phyloP scores from a whole-genome alignment of 2,113 vertebrate genomes.

The Bucco capensis region DNA sequence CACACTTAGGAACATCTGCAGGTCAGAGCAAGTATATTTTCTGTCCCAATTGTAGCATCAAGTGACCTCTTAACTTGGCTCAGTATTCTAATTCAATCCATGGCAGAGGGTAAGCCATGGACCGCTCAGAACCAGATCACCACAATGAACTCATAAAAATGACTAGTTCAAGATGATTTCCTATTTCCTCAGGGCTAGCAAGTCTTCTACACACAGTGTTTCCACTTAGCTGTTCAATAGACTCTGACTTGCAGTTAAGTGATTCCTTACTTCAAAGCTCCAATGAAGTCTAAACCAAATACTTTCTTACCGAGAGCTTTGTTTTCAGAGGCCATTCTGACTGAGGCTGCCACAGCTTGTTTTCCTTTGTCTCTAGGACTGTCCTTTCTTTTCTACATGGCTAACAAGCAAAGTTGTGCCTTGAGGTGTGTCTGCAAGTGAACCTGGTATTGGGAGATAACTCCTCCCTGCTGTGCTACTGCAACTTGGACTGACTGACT shows the following conservation, averaged over 20 bases:
- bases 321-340: neutral
- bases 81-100: neutral
- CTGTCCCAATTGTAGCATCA: neutral
- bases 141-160: neutral
- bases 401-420: neutral
- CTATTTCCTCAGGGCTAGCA: neutral
- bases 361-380: neutral
- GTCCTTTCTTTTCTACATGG: neutral
- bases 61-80: neutral
- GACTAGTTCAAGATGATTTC: neutral
- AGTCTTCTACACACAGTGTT: neutral
- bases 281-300: neutral
- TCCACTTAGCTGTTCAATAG: neutral
- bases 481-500: neutral
- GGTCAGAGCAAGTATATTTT: neutral
- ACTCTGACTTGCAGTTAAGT: neutral
- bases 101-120: neutral
- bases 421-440: neutral
- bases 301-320: neutral
- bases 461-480: neutral
- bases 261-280: neutral
- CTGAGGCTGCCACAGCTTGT: neutral
- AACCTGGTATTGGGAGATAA: neutral
- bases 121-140: rapidly evolving
- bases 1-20: neutral